Evolutionary conservation across 1,140 invertebrate species (phyloP).

Genomic region (Musca vetustissima): DNA sequence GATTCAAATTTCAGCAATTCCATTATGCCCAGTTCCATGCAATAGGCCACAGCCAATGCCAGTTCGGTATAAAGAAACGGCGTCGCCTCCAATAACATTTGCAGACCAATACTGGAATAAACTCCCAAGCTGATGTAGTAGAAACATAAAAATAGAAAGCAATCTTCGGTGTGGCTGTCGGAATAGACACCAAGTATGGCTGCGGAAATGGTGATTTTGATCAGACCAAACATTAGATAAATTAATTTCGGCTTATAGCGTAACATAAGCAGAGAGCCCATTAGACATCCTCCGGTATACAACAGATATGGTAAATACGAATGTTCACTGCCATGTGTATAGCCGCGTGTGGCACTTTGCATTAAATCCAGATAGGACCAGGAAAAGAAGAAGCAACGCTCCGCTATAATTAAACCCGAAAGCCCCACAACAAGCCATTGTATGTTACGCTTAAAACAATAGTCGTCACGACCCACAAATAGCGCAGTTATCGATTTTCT

Average conservation of each 20-base stretch:
- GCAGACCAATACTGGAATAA: conserved; percentile 42
- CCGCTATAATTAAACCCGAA: conserved; percentile 29
- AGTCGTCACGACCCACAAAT: conserved; percentile 42
- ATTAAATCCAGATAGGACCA: conserved; percentile 42
- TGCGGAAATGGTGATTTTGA: conserved; percentile 41
- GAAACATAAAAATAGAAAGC: conserved; percentile 46
- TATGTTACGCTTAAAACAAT: conserved; percentile 34
- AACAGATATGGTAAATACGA: conserved; percentile 39
- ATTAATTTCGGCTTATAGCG: conserved; percentile 46
- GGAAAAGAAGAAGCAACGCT: conserved; percentile 39
- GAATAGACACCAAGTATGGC: conserved; percentile 45
- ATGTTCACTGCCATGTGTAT: conserved; percentile 29
- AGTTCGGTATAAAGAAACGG: conserved; percentile 47
- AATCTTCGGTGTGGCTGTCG: conserved; percentile 40
- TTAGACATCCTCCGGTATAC: conserved; percentile 36
- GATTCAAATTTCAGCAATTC: conserved; percentile 46
- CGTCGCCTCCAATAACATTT: conserved; percentile 44
- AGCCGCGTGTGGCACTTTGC: conserved; percentile 40
- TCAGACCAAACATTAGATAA: conserved; percentile 47
- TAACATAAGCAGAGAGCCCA: conserved; percentile 39
- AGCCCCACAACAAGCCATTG: conserved; percentile 43
- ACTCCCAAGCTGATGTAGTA: conserved; percentile 44
- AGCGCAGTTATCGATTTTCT: conserved; percentile 41
- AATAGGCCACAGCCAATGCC: conserved; percentile 33
- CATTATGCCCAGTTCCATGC: conserved; percentile 35